These are phyloP conservation scores for Elegia similella DNA, from an alignment of 2,888 invertebrate species.

Conservation along the genomic window DNA sequence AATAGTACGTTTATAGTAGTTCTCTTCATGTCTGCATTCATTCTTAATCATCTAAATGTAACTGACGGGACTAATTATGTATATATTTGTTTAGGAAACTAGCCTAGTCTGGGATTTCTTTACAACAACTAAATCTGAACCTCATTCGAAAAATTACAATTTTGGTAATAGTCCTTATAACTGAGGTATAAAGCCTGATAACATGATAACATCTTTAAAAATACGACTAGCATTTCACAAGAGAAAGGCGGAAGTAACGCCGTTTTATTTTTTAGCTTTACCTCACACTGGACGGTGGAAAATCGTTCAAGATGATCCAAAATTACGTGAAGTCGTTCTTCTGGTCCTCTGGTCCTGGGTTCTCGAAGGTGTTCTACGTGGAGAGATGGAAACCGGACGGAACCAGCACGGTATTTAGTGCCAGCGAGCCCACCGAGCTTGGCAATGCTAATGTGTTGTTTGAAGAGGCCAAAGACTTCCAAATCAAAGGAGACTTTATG, in stretches of 20 bases:
- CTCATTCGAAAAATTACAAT: no score
- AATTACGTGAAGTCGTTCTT: slow-evolving; percentile 89
- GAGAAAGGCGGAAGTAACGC: slow-evolving; percentile 1
- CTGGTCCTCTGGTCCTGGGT: slow-evolving; percentile 83
- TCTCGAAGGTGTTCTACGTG: slow-evolving; percentile 82
- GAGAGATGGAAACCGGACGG: slow-evolving; percentile 85
- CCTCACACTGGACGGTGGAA: slow-evolving; percentile 88
- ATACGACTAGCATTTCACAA: no score
- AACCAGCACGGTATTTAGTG: slow-evolving; percentile 87
- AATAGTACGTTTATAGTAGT: no score
- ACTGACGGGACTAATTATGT: no score
- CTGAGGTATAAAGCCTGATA: no score
- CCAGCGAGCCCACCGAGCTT: slow-evolving; percentile 72
- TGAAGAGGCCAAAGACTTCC: slow-evolving; percentile 89
- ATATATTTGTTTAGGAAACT: no score
- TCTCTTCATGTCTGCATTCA: no score
- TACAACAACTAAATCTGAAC: no score
- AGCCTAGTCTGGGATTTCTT: no score
- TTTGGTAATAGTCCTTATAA: no score
- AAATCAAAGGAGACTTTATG: slow-evolving; percentile 91
- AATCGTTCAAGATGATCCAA: slow-evolving; percentile 85
- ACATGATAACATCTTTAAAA: slow-evolving; percentile 17
- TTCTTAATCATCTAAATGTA: no score
- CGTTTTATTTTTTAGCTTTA: slow-evolving; percentile 83
- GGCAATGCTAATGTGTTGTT: slow-evolving; percentile 80